phyloP scores from a whole-genome alignment of 2,113 vertebrate genomes.

The Eulacestoma nigropectus region DNA sequence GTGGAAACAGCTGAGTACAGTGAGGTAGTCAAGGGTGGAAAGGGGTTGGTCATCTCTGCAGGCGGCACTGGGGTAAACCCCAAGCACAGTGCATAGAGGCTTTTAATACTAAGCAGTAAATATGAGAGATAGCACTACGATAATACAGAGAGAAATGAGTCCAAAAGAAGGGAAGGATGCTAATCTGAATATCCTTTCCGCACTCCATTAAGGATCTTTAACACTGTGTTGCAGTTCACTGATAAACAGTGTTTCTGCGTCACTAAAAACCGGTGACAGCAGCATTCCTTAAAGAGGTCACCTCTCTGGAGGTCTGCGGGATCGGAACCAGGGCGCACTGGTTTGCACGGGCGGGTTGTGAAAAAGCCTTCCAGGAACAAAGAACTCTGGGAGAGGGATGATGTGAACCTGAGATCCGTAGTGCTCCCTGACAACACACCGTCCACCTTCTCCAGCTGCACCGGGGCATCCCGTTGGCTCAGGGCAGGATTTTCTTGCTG shows the following conservation, averaged over 20 bases:
- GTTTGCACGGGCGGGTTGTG: neutral
- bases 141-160: neutral
- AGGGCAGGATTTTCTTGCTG: accelerated
- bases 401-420: accelerated
- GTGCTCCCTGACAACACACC: accelerated
- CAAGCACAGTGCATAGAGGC: neutral
- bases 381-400: too few species aligned
- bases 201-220: neutral
- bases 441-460: accelerated
- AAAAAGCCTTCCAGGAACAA: neutral
- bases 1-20: neutral
- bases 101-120: neutral
- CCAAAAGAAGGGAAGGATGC: neutral
- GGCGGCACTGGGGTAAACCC: too few species aligned
- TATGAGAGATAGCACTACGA: neutral
- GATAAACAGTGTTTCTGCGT: neutral
- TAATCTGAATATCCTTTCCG: neutral
- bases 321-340: neutral
- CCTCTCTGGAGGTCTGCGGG: neutral
- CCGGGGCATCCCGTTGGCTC: accelerated
- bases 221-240: neutral
- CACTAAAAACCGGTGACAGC: too few species aligned
- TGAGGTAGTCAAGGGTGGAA: neutral
- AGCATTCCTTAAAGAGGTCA: neutral
- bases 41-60: neutral